phyloP scores from a whole-genome alignment of 30 jellyfish, hydroid and myxozoan species.

The Cassiopea xamachana region DNA sequence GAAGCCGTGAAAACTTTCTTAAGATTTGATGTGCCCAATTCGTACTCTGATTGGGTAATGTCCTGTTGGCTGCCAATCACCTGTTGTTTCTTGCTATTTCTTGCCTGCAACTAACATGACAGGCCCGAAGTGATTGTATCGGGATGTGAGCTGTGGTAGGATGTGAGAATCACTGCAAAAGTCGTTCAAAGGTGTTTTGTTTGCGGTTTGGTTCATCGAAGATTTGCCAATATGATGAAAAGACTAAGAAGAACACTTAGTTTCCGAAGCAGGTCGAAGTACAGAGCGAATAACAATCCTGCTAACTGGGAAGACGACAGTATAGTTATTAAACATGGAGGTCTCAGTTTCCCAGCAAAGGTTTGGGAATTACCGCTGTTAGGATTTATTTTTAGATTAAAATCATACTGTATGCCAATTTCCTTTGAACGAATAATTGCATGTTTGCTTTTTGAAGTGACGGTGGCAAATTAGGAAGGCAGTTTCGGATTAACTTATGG shows the following conservation, averaged over 20 bases:
- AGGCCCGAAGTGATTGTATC: constrained; percentile 49
- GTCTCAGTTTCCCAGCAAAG: constrained; percentile 82
- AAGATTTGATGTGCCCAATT: neutral
- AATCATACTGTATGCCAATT: neutral
- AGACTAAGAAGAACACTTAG: constrained; percentile 93
- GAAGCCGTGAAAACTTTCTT: neutral
- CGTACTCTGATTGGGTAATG: constrained; percentile 16
- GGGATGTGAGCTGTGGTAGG: constrained; percentile 56
- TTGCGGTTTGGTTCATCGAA: constrained; percentile 12
- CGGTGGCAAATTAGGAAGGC: too few relatives aligned
- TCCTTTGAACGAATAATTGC: neutral
- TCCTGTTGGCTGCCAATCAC: constrained; percentile 12
- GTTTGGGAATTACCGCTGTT: constrained; percentile 22
- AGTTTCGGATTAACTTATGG: too few relatives aligned
- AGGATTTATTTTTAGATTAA: neutral
- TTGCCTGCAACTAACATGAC: constrained; percentile 1
- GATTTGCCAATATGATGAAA: constrained; percentile 59
- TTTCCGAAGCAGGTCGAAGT: constrained; percentile 90
- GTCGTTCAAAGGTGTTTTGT: constrained; percentile 1
- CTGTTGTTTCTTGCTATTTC: constrained; percentile 23
- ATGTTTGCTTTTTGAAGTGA: too few relatives aligned
- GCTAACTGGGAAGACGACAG: constrained; percentile 90
- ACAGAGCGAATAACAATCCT: constrained; percentile 79
- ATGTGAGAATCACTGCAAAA: constrained; percentile 48
- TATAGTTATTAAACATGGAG: constrained; percentile 88